These are phyloP conservation scores for Pomatostomus ruficeps DNA, from an alignment of 2,113 vertebrate genomes.

Conservation along the genomic window DNA sequence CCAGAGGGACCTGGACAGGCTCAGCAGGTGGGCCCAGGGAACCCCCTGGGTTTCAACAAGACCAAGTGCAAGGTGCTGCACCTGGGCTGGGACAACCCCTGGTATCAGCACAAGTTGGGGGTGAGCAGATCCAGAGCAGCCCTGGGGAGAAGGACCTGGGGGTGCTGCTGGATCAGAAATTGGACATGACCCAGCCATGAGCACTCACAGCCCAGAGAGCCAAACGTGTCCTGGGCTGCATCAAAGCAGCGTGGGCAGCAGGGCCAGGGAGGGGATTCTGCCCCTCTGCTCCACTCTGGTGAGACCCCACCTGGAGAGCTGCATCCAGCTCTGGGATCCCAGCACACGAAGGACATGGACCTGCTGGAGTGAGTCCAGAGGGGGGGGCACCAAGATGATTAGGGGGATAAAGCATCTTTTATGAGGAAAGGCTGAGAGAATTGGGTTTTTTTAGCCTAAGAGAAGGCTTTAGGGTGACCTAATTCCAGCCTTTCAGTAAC, in stretches of 20 bases:
- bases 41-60: background rate
- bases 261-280: background rate
- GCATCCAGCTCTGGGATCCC: too few relatives aligned
- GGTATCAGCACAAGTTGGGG: fast-evolving
- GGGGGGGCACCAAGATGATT: background rate
- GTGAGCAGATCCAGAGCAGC: fast-evolving
- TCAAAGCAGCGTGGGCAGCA: background rate
- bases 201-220: background rate
- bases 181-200: background rate
- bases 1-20: background rate
- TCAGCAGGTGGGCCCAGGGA: background rate
- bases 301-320: fast-evolving
- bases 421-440: background rate
- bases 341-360: background rate
- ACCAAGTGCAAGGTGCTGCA: background rate
- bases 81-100: too few relatives aligned
- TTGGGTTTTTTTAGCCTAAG: background rate
- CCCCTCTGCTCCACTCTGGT: background rate
- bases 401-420: background rate
- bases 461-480: background rate
- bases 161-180: background rate
- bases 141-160: background rate
- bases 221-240: background rate
- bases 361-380: background rate
- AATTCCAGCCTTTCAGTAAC: background rate